These are phyloP conservation scores for Drosophila seclusa DNA, from an alignment of 2,888 invertebrate genomes.

Conservation along the genomic window DNA sequence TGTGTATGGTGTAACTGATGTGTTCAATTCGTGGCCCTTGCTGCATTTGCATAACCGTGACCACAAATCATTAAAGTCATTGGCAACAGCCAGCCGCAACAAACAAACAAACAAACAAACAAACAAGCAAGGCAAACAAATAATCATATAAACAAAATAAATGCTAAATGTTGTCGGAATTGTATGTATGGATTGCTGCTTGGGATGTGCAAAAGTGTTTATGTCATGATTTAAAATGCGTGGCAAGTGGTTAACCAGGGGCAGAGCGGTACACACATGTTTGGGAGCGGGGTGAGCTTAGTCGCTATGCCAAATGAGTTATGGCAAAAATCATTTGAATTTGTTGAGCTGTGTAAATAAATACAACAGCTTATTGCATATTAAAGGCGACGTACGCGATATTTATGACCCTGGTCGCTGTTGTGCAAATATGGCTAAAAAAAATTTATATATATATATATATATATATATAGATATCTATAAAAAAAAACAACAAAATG, in stretches of 20 bases:
- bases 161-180: slow-evolving; percentile 14
- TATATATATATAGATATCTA: no score
- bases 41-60: slow-evolving; percentile 46
- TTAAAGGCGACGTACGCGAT: slow-evolving; percentile 42
- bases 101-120: slow-evolving; percentile 9
- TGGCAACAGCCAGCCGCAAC: slow-evolving; percentile 23
- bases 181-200: slow-evolving; percentile 4
- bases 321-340: slow-evolving; percentile 55
- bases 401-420: slow-evolving; percentile 46
- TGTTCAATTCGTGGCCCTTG: slow-evolving; percentile 21
- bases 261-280: neutral
- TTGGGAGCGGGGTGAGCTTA: neutral
- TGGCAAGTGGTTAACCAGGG: slow-evolving; percentile 25
- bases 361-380: slow-evolving; percentile 54
- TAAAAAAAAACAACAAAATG: neutral
- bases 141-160: slow-evolving; percentile 23
- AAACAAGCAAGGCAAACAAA: slow-evolving; percentile 9
- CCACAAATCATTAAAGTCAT: slow-evolving; percentile 45
- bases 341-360: slow-evolving; percentile 56
- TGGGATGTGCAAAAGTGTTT: slow-evolving; percentile 61
- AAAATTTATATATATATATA: no score
- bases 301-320: slow-evolving; percentile 47
- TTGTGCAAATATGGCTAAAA: slow-evolving; percentile 37
- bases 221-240: slow-evolving; percentile 63
- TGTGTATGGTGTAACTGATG: slow-evolving; percentile 1